Evolutionary conservation across 2,888 invertebrate genomes (phyloP).

Genomic region (Craniophora ligustri): DNA sequence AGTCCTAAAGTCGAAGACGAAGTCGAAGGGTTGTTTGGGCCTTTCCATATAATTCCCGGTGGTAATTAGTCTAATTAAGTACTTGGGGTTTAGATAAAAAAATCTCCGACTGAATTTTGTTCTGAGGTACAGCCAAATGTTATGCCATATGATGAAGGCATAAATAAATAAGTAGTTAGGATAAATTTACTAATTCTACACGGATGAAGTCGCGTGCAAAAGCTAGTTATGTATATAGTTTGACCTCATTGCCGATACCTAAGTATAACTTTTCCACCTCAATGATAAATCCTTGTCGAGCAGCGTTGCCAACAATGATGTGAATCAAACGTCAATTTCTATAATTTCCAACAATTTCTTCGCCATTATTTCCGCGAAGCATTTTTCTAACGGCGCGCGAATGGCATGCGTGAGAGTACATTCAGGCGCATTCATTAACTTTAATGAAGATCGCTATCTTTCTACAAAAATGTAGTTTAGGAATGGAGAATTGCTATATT

Average conservation of each 20-base stretch:
- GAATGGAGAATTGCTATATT: background rate
- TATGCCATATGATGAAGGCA: no score
- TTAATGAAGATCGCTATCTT: slow-evolving; percentile 21
- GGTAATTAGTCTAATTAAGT: no score
- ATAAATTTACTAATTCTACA: no score
- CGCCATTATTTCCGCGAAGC: slow-evolving; percentile 40
- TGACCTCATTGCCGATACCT: background rate
- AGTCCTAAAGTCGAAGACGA: no score
- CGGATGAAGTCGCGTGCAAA: no score
- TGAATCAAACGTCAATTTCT: slow-evolving; percentile 46
- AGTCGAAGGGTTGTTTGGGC: no score
- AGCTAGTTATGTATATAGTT: no score
- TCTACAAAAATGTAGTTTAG: slow-evolving; percentile 5
- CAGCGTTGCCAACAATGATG: slow-evolving; percentile 40
- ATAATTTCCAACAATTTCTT: slow-evolving; percentile 45
- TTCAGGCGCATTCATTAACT: slow-evolving; percentile 31
- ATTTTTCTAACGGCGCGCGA: slow-evolving; percentile 25
- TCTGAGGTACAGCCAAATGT: no score
- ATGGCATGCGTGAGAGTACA: slow-evolving; percentile 23
- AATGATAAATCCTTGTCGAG: background rate
- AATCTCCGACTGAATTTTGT: no score
- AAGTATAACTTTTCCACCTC: background rate
- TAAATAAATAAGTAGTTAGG: no score
- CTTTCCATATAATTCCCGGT: no score
- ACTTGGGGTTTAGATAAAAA: no score